A percentile compares a stretch with the other conserved stretches of the same genome.
These are phyloP conservation scores for Epinotia ramella DNA, from an alignment of 2,888 invertebrate genomes.

Conservation along the genomic window DNA sequence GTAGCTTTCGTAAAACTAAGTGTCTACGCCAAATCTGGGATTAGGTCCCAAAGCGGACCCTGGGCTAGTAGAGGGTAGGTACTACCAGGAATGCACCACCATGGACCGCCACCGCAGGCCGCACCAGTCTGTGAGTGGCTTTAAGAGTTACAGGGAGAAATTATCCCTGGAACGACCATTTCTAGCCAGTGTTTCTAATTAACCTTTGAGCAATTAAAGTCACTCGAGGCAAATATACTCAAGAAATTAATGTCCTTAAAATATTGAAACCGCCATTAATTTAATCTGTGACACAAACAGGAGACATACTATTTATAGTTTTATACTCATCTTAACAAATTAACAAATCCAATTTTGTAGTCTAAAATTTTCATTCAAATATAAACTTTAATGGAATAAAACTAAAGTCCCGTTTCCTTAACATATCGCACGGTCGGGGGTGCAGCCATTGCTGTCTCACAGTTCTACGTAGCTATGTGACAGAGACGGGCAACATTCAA, in stretches of 20 bases:
- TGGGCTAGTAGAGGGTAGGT: no score
- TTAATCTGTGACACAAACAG: slow-evolving; percentile 18
- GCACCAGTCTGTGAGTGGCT: no score
- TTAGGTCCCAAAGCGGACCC: no score
- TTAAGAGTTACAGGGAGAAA: no score
- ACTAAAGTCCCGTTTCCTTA: slow-evolving; percentile 18
- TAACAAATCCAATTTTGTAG: slow-evolving; percentile 24
- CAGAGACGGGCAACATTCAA: slow-evolving; percentile 19
- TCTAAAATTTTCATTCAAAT: slow-evolving; percentile 9
- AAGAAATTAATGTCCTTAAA: background rate
- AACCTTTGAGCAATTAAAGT: no score
- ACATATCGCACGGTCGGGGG: slow-evolving; percentile 21
- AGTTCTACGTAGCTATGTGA: background rate
- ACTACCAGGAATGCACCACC: no score
- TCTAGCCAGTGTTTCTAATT: no score
- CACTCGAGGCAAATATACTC: no score
- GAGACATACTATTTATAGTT: slow-evolving; percentile 36
- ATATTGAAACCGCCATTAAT: background rate
- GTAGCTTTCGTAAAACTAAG: no score
- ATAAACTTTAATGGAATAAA: background rate
- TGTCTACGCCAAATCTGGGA: no score
- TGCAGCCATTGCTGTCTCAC: slow-evolving; percentile 10
- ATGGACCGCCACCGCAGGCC: no score
- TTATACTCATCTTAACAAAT: slow-evolving; percentile 37
- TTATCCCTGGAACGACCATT: no score